Percentiles rank a stretch among this genome's conserved stretches.
These are phyloP conservation scores for Caenorhabditis macrosperma DNA, from an alignment of 2,888 invertebrate genomes.

Conservation along the genomic window DNA sequence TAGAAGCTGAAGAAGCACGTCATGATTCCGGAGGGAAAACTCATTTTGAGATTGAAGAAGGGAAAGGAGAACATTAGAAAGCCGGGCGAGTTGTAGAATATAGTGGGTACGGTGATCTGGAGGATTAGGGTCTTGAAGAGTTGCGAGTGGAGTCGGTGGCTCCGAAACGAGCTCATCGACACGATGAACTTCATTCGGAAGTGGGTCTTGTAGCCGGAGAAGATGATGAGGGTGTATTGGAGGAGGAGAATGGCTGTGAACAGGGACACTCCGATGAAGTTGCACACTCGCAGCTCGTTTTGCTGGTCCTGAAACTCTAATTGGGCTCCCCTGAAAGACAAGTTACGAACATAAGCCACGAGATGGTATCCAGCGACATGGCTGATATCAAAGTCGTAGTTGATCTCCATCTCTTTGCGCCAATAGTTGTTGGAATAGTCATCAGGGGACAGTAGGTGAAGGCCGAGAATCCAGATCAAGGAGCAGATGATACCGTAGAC, in stretches of 20 bases:
- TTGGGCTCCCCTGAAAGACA: no score
- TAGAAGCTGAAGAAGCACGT: conserved; percentile 6
- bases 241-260: background rate
- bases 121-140: background rate
- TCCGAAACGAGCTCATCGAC: background rate
- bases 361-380: background rate
- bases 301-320: background rate
- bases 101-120: background rate
- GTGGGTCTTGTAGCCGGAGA: background rate
- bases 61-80: background rate
- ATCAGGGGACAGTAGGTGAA: background rate
- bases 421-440: background rate
- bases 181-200: background rate
- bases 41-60: background rate
- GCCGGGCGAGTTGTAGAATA: background rate
- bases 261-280: background rate
- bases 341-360: background rate
- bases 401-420: background rate
- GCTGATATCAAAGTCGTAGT: background rate
- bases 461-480: background rate
- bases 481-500: background rate
- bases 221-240: background rate
- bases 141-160: background rate
- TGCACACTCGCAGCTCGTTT: background rate
- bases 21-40: background rate